Percentiles rank a stretch among this genome's conserved stretches.
These are phyloP conservation scores for Listronotus oregonensis DNA, from an alignment of 1,140 invertebrate species.

Conservation along the genomic window DNA sequence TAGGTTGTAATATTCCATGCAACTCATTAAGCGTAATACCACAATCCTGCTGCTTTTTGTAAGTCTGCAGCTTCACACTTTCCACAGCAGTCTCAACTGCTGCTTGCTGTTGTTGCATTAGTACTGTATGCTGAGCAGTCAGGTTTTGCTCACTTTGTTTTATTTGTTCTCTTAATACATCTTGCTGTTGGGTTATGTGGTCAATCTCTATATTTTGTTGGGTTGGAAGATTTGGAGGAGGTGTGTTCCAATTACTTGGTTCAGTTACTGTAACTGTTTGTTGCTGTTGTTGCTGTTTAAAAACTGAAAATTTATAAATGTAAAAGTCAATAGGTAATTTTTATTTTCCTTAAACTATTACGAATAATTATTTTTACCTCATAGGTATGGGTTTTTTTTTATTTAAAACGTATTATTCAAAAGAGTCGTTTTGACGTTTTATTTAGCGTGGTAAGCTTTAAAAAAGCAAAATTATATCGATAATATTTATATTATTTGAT, in stretches of 20 bases:
- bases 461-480: too few species aligned
- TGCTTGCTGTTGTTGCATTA: constrained; percentile 83
- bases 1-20: constrained; percentile 81
- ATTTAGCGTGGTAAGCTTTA: too few species aligned
- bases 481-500: too few species aligned
- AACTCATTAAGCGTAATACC: constrained; percentile 81
- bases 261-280: constrained; percentile 5
- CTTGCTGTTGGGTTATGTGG: constrained; percentile 68
- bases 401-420: too few species aligned
- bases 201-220: constrained; percentile 47
- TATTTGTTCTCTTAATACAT: constrained; percentile 86
- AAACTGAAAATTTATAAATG: too few species aligned
- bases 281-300: constrained; percentile 39
- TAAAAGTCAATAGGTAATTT: too few species aligned
- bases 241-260: constrained; percentile 44
- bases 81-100: constrained; percentile 87
- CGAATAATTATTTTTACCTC: too few species aligned
- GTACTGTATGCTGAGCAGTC: constrained; percentile 86
- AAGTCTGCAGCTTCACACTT: constrained; percentile 79
- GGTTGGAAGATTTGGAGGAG: constrained; percentile 46
- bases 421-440: too few species aligned
- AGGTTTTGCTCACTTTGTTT: constrained; percentile 93
- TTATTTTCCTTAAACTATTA: too few species aligned
- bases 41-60: constrained; percentile 74
- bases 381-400: too few species aligned